Base-by-base conservation (phyloP, 1,140 invertebrate species). In the Leptonema lineaticorne region DNA sequence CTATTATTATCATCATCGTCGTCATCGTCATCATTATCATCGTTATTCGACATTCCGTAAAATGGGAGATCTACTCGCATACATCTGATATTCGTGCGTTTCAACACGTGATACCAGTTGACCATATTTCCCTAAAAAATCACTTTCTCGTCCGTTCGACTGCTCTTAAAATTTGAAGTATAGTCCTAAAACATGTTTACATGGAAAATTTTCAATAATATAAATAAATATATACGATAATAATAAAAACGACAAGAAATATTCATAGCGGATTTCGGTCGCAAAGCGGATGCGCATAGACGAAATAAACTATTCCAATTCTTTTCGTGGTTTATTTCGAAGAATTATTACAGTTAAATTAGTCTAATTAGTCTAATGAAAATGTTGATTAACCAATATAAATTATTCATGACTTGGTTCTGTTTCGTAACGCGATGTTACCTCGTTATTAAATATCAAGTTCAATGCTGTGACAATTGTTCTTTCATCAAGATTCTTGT, bases 11-110 rank as follows among this genome's bases (percentile, higher is more conserved):
- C n/a, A n/a, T n/a, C n/a, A n/a, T n/a, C n/a, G n/a, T n/a, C n/a
- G n/a, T n/a, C n/a, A n/a, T n/a, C n/a, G n/a, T n/a, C n/a, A n/a
- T n/a, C n/a, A n/a, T n/a, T n/a, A n/a, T n/a, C n/a, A n/a, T 11
- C 30, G 16, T 41, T 20, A 45, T 62, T 62, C 58, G 58, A 30
- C 58, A 62, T 62, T 62, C 58, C 58, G 14, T 18, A 45, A 62
- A 41, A 64, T 64, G 29, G 62, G 62, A 26, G 41, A 64, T 50
- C 45, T 46, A 50, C 58, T 58, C 20, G 56, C 3, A 3, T 3
- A 22, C 56, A 16, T 58, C 56, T 26, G 29, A 11, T 62, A 37
- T 41, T 28, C 6, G 20, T 41, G 28, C 58, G 33, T 30, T 2
- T 11, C 11, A 11, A 11, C 37, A 11, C 37, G 16, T 16, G 11